These are phyloP conservation scores for Tromatobia lineatoria DNA, from an alignment of 2,888 invertebrate species.

Conservation along the genomic window DNA sequence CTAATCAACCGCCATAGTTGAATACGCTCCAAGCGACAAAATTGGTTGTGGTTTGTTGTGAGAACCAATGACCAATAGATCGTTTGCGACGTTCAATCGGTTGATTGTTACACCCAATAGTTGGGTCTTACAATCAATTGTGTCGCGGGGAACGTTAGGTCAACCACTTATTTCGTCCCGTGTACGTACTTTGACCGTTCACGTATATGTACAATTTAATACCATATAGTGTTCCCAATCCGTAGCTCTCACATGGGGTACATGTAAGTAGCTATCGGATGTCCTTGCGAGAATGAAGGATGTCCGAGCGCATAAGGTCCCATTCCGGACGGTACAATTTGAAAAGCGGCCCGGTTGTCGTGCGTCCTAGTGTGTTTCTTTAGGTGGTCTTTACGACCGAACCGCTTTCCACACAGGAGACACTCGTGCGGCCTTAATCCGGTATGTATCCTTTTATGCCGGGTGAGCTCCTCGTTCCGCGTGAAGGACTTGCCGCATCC, in stretches of 20 bases:
- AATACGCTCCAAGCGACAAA: no score
- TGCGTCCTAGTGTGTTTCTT: conserved; percentile 98
- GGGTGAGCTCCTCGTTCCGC: conserved; percentile 95
- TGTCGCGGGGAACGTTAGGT: no score
- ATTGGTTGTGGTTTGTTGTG: no score
- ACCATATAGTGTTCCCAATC: neutral
- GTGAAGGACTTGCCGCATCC: conserved; percentile 96
- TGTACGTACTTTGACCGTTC: no score
- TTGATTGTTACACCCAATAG: no score
- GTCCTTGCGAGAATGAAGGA: conserved; percentile 63
- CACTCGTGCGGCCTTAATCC: conserved; percentile 95
- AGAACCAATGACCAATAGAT: no score
- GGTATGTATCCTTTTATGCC: conserved; percentile 96
- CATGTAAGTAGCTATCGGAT: conserved; percentile 70
- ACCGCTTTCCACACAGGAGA: conserved; percentile 95
- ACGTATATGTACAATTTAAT: no score
- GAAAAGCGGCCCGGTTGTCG: conserved; percentile 77
- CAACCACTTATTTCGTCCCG: no score
- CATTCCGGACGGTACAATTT: conserved; percentile 71
- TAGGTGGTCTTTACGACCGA: conserved; percentile 97
- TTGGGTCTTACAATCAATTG: no score
- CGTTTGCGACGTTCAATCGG: no score
- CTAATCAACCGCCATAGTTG: no score
- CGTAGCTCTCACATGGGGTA: conserved; percentile 65
- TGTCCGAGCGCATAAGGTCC: conserved; percentile 72